phyloP scores from a whole-genome alignment of 2,113 vertebrate species.

The Chaetodon trifascialis region DNA sequence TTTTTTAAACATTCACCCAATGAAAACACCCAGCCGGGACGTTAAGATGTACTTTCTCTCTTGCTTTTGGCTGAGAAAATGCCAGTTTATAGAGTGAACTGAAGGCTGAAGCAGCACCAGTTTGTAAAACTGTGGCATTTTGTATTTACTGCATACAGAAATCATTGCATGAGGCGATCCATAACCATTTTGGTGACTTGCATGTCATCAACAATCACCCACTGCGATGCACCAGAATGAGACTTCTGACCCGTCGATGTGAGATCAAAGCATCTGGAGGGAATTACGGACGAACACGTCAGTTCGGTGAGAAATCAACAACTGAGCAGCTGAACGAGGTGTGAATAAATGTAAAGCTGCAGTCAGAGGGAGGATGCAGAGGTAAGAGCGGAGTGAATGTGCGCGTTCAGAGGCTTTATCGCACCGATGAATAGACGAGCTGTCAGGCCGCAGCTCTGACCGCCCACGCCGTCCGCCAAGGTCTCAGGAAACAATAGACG shows the following conservation, averaged over 20 bases:
- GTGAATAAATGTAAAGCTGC: neutral
- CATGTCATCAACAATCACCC: neutral
- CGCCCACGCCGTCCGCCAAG: neutral
- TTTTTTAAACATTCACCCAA: too few species aligned
- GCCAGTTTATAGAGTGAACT: neutral
- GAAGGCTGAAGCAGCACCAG: neutral
- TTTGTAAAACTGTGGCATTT: too few species aligned
- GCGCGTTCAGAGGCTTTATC: neutral
- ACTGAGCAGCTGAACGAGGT: neutral
- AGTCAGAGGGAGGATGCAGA: neutral
- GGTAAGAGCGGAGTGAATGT: neutral
- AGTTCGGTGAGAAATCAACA: neutral
- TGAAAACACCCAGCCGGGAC: neutral
- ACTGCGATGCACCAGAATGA: neutral
- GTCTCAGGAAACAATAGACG: conserved; percentile 9
- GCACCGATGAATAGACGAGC: conserved; percentile 8
- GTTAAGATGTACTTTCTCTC: neutral
- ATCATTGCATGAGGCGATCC: too few species aligned
- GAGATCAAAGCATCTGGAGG: too few species aligned
- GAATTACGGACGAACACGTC: too few species aligned
- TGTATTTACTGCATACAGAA: too few species aligned
- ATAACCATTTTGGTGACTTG: too few species aligned
- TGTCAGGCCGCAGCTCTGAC: conserved; percentile 11
- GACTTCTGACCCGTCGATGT: neutral
- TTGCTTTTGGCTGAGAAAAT: neutral